A percentile compares a stretch with the other conserved stretches of the same genome.
These are phyloP conservation scores for Sinocyclocheilus maitianheensis DNA, from an alignment of 2,113 vertebrate species.

Conservation along the genomic window DNA sequence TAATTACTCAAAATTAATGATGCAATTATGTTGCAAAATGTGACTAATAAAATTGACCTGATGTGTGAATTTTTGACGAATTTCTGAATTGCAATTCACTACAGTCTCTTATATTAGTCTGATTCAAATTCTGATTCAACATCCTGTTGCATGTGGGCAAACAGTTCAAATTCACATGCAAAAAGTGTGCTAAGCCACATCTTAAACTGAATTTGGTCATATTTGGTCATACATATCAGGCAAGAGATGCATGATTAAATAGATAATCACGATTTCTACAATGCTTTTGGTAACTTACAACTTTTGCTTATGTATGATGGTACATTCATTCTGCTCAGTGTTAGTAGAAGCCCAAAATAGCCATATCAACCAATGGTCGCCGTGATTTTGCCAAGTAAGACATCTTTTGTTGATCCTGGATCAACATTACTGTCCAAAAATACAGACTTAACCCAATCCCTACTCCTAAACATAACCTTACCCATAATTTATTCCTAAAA, in stretches of 20 bases:
- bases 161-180: not conserved
- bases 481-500: too few species aligned
- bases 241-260: not conserved
- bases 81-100: not conserved
- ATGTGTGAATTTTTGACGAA: not conserved
- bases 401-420: too few species aligned
- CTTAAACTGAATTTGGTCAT: not conserved
- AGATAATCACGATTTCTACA: not conserved
- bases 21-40: not conserved
- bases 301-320: not conserved
- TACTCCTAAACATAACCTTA: too few species aligned
- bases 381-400: too few species aligned
- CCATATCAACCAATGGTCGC: not conserved
- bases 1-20: conserved; percentile 1
- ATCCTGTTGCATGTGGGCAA: not conserved
- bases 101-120: not conserved
- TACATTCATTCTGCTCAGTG: not conserved
- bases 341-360: not conserved
- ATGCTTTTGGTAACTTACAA: not conserved
- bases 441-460: too few species aligned
- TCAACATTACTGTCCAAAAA: too few species aligned
- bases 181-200: not conserved
- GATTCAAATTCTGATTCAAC: not conserved
- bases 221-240: not conserved
- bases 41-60: conserved; percentile 4